phyloP scores from a whole-genome alignment of 2,888 invertebrate species.

The Drosophila monieri region DNA sequence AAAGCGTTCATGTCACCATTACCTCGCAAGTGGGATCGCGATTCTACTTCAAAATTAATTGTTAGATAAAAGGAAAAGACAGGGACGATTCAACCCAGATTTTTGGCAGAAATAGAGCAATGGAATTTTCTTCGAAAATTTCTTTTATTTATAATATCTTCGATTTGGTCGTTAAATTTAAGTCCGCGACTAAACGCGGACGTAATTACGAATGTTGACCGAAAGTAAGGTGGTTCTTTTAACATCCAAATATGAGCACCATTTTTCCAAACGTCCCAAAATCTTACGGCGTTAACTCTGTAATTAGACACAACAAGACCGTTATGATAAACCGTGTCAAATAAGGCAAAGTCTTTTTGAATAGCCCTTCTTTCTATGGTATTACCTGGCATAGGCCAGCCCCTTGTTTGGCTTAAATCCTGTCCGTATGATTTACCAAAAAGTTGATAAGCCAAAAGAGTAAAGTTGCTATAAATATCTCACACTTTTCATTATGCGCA shows the following conservation, averaged over 20 bases:
- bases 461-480: too few relatives aligned
- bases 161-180: neutral
- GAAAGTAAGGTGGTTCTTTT: neutral
- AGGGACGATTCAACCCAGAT: neutral
- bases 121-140: too few relatives aligned
- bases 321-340: neutral
- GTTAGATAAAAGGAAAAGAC: neutral
- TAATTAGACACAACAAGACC: neutral
- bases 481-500: too few relatives aligned
- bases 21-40: neutral
- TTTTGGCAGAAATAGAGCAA: neutral
- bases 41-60: neutral
- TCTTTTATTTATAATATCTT: too few relatives aligned
- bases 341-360: neutral
- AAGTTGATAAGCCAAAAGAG: neutral
- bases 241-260: neutral
- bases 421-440: neutral
- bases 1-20: neutral
- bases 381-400: neutral
- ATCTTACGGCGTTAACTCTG: neutral
- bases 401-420: slow-evolving; percentile 1
- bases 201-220: neutral
- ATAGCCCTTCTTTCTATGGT: neutral
- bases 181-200: neutral
- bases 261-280: neutral